Evolutionary conservation across 2,888 invertebrate genomes (phyloP).

Genomic region (Orchesellides sinensis): DNA sequence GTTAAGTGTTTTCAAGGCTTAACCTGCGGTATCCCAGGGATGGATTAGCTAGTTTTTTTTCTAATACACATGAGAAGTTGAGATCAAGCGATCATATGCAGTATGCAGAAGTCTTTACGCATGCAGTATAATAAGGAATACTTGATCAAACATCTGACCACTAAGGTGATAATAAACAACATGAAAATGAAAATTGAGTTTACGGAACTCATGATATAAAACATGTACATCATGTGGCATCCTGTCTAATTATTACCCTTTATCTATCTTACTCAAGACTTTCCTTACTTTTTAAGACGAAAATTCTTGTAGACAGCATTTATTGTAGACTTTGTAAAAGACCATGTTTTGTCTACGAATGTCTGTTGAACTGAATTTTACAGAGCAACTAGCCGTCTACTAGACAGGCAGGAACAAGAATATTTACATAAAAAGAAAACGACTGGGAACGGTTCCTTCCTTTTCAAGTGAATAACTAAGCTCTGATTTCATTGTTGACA

Average conservation of each 20-base stretch:
- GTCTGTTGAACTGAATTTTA: not conserved
- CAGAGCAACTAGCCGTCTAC: not conserved
- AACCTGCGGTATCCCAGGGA: conserved; percentile 20
- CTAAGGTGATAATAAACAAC: conserved; percentile 24
- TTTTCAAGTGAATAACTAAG: conserved; percentile 37
- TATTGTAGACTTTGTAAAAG: not conserved
- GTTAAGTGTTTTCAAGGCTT: conserved; percentile 36
- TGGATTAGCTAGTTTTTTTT: not conserved
- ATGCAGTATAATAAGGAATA: not conserved
- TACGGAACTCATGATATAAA: conserved; percentile 20
- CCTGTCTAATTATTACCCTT: conserved; percentile 36
- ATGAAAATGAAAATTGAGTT: conserved; percentile 27
- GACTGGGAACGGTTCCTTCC: conserved; percentile 33
- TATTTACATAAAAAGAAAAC: conserved; percentile 30
- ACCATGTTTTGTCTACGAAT: not conserved
- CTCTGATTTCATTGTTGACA: conserved; percentile 59
- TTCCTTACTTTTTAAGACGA: not conserved
- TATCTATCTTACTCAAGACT: not conserved
- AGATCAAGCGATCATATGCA: conserved; percentile 5
- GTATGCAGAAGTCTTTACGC: not conserved
- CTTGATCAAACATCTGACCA: conserved; percentile 21
- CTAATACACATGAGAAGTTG: not conserved
- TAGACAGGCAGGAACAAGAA: conserved; percentile 14
- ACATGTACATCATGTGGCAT: not conserved
- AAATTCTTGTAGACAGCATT: not conserved